Evolutionary conservation across 37 sponge, comb jelly and placozoan genomes (phyloP), one percentile per base, ranked within the genome.

Genomic region (Ianthella basta): DNA sequence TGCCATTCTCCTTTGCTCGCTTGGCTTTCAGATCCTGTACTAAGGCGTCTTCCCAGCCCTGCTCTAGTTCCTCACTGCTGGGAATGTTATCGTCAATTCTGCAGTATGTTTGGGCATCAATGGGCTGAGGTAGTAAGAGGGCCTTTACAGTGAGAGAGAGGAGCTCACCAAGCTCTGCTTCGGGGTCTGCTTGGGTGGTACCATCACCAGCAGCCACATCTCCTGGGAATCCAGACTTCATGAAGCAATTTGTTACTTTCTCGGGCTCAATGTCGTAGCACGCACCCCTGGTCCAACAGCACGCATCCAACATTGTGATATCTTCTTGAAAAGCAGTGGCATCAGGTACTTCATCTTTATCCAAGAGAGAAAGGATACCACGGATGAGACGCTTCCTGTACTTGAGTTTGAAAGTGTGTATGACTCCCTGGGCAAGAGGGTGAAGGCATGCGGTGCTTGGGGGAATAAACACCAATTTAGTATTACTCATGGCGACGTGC

Each of bases 401-500:
- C 18, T 41, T 78, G 53, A 55, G 79, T 25, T 78, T 78, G 39
- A 78, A 41, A 20, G n/a, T 8, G n/a, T 78, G 25, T 0, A 8
- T 39, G 1, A 78, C 27, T 21, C 79, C 79, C 41, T 40, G 53
- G 53, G 1, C 53, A 35, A 78, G 79, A 6, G 79, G 79, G 1
- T 38, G 79, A 16, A 78, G 12, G 25, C n/a, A 55, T 21, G 79
- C 37, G n/a, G 55, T 78, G 79, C 37, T 78, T 55, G 79, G 39
- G 4, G 79, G 79, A 33, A 78, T 10, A n/a, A 78, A 78, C 53
- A 38, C 24, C 23, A 78, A 14, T 25, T 37, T 37, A 0, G 38
- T 41, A 78, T 78, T 78, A 4, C 53, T 40, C 55, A 78, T n/a
- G 19, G 23, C 3, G 33, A 81, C 29, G 60, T 81, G 50, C 50